Evolutionary conservation across 2,888 invertebrate genomes (phyloP), one percentile per base, ranked within the genome.

Genomic region (Pristionchus arcanus): DNA sequence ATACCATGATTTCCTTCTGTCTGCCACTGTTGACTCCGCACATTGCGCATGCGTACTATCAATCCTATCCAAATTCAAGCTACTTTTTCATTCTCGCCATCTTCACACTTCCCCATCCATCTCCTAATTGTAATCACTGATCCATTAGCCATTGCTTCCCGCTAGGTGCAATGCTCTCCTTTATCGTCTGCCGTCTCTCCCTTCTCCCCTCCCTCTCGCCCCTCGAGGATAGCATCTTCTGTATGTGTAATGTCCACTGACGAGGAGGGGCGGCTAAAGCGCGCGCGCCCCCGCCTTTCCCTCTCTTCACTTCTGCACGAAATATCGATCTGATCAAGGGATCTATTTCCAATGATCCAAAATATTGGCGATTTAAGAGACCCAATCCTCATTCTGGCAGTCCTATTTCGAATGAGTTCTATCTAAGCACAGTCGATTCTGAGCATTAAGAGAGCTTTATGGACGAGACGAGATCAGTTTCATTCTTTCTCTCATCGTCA

Each of bases 211-310:
- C 37, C 42, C 86, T n/a, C 86, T 42, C 66, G 13, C 66, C n/a
- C 28, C 4, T n/a, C 34, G 63, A 59, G 28, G 55, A 84, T 59
- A 49, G 55, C 53, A 34, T 85, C 84, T 84, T 34, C 86, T 86
- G 86, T 49, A 53, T 49, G 49, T 86, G 86, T 86, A 86, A 86
- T 86, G 86, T 86, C 86, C 86, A 86, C 86, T 42, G 59, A 81
- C 81, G 55, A 59, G 34, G 53, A 37, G 16, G 37, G 42, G 7
- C n/a, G n/a, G 77, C 77, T 49, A 84, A 55, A 34, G 83, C n/a
- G 31, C 53, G 53, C 84, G 59, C 84, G 53, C 84, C 31, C 55
- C 84, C 81, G 42, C 81, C 34, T 53, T 59, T 68, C 7, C 31
- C 74, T 21, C 74, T 9, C 84, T 81, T n/a, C 28, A n/a, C n/a